A percentile compares a stretch with the other conserved stretches of the same genome.
phyloP scores from a whole-genome alignment of 1,140 invertebrate species.

The Drosophila trapezifrons region DNA sequence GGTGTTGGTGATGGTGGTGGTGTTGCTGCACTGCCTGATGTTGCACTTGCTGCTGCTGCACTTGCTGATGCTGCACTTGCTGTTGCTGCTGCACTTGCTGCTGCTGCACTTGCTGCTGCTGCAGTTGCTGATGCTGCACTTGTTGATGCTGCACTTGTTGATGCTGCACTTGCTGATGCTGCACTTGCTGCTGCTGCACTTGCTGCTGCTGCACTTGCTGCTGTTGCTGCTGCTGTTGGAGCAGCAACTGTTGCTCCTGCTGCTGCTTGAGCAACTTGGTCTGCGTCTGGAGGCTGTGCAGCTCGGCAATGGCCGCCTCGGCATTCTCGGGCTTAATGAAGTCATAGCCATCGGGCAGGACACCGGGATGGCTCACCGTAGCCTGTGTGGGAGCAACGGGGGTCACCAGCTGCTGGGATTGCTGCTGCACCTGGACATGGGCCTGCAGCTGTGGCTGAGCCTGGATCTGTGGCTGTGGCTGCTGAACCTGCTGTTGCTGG shows the following conservation, averaged over 20 bases:
- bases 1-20: constrained; percentile 16
- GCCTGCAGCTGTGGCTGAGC: background rate
- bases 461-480: constrained; percentile 27
- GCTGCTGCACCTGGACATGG: constrained; percentile 6
- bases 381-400: constrained; percentile 23
- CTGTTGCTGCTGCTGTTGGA: constrained; percentile 30
- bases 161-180: background rate
- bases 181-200: constrained; percentile 46
- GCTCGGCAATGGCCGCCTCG: constrained; percentile 75
- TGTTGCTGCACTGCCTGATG: constrained; percentile 46
- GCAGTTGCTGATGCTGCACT: constrained; percentile 23
- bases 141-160: constrained; percentile 37
- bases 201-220: constrained; percentile 47
- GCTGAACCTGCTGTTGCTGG: constrained; percentile 13
- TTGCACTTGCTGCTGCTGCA: constrained; percentile 23
- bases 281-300: constrained; percentile 72
- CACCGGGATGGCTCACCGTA: constrained; percentile 36
- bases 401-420: constrained; percentile 41
- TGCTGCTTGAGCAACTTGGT: constrained; percentile 67
- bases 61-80: constrained; percentile 13
- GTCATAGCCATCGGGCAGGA: constrained; percentile 72
- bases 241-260: constrained; percentile 41
- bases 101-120: constrained; percentile 24
- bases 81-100: constrained; percentile 55
- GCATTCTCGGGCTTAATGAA: constrained; percentile 70